Evolutionary conservation across 2,797 vertebrate species (phyloP), one percentile per base, ranked within the genome.

Genomic region (Phoeniculus purpureus): DNA sequence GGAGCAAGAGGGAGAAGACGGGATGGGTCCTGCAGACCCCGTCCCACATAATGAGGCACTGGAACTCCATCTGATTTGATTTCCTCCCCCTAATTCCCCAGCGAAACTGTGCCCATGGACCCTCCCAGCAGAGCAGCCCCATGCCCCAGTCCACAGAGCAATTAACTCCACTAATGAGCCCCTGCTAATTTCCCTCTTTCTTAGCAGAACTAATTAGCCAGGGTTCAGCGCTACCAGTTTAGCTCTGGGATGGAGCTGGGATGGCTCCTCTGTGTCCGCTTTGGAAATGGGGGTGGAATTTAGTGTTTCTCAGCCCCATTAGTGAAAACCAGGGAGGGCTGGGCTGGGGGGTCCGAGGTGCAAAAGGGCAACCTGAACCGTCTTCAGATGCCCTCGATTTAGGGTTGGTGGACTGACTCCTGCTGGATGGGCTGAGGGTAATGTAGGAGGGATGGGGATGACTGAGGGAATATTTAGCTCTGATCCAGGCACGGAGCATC

Each of bases 31-130:
- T 4, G n/a, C 43, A 40, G 34, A 21, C 18, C 80, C 59, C 13
- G 2, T 25, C n/a, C n/a, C 0, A 0, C 0, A 12, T 7, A 21
- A 17, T 0, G 3, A 59, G 32, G 23, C 54, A 5, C 5, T 0
- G 27, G 6, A 43, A 1, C 9, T 31, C 67, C 0, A 3, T 25
- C 43, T 1, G 37, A 65, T 55, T 62, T 16, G 29, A 12, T 32
- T 31, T 23, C 22, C 23, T 10, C 21, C 15, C 58, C 23, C 1
- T n/a, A 16, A 37, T 56, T 84, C 76, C 43, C 40, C 0, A 37
- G 34, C 7, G 8, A 52, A 79, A 4, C 0, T 3, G 14, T 11
- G 60, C 61, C 34, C 3, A 0, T 20, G 1, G 56, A 68, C 55
- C 48, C 48, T 48, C 48, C 48, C 18, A 21, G 48, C 48, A 21